These are phyloP conservation scores for Eremophila alpestris DNA, from an alignment of 2,797 vertebrate species.

Conservation along the genomic window DNA sequence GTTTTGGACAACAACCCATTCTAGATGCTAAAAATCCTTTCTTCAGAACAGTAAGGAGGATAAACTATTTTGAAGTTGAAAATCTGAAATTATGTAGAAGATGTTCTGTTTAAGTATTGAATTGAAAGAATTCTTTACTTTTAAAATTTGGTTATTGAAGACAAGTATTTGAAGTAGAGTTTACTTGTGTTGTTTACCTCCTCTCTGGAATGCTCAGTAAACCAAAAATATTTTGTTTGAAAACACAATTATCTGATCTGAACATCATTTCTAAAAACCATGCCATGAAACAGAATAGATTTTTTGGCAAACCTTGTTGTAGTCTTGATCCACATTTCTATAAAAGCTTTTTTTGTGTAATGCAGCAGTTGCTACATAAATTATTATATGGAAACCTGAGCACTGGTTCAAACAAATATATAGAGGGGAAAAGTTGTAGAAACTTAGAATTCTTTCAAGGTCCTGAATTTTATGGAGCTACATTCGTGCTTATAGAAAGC, in stretches of 20 bases:
- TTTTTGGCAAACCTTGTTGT: not conserved
- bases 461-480: not conserved
- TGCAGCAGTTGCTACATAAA: not conserved
- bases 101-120: not conserved
- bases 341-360: not conserved
- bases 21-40: not conserved
- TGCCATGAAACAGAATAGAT: not conserved
- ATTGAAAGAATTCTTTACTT: conserved; percentile 10
- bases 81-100: not conserved
- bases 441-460: not conserved
- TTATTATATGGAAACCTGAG: not conserved
- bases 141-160: conserved; percentile 1
- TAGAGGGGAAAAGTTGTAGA: not conserved
- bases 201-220: not conserved
- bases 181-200: not conserved
- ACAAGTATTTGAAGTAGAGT: not conserved
- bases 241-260: not conserved
- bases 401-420: not conserved
- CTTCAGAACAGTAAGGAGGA: not conserved
- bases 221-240: not conserved
- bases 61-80: not conserved
- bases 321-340: not conserved
- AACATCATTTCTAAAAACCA: not conserved
- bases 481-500: not conserved
- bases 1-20: not conserved